phyloP scores from a whole-genome alignment of 2,113 vertebrate species.

The Oreotrochilus melanogaster region DNA sequence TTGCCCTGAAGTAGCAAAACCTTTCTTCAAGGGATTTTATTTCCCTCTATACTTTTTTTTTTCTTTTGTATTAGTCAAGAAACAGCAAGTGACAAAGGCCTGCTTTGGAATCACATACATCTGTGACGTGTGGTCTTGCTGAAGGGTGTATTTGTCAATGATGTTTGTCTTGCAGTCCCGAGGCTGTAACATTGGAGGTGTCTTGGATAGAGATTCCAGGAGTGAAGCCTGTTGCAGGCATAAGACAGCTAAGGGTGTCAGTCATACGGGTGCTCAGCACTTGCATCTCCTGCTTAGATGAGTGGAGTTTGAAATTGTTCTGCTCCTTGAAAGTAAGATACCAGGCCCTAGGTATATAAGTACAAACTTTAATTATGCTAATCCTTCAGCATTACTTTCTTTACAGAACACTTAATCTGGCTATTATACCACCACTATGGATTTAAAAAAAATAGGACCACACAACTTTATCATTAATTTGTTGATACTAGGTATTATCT shows the following conservation, averaged over 20 bases:
- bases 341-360: background rate
- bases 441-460: background rate
- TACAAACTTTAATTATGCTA: background rate
- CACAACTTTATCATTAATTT: background rate
- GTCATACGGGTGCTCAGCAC: background rate
- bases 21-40: background rate
- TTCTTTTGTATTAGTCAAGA: background rate
- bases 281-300: background rate
- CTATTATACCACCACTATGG: background rate
- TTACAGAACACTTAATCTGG: background rate
- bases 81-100: background rate
- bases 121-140: background rate
- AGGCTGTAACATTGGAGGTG: background rate
- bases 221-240: background rate
- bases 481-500: background rate
- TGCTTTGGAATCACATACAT: background rate
- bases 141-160: background rate
- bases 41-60: background rate
- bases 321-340: background rate
- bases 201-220: background rate
- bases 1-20: background rate
- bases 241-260: rapidly evolving
- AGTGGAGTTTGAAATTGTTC: background rate
- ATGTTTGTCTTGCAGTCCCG: rapidly evolving
- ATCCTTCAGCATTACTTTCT: background rate